Evolutionary conservation across 2,888 invertebrate genomes (phyloP), one percentile per base, ranked within the genome.

Genomic region (Epicampocera succincta): DNA sequence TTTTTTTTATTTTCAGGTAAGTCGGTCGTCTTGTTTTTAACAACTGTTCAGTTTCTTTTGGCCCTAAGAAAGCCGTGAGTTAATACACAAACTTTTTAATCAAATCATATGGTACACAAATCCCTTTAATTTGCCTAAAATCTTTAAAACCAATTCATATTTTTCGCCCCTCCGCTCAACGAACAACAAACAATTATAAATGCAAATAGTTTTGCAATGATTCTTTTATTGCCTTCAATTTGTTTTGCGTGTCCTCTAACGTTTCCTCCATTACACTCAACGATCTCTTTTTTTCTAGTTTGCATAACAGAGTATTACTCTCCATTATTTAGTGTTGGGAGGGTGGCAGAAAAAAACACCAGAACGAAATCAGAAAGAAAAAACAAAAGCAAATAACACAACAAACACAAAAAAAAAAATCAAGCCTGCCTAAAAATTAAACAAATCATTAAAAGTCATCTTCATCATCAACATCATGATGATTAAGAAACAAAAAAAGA

Each of bases 381-480:
- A 73, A 60, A 38, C 46, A 74, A 56, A 52, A 15, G 46, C 54
- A 56, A 66, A 66, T n/a, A 48, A 48, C 56, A 66, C 17, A 48
- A n/a, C n/a, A n/a, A n/a, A n/a, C n/a, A n/a, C n/a, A n/a, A n/a
- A 8, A 2, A 29, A 42, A 58, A 75, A 74, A 65, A 60, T 29
- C 56, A 50, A 52, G 68, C 72, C 68, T 65, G 81, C 73, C 73
- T 81, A 68, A 68, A 77, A 68, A 73, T 69, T 82, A 82, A 82
- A 82, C 77, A 82, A 82, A 77, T 82, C 81, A 71, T 82, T 74
- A 82, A 75, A 75, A 77, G 69, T 74, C 73, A 68, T 69, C 40
- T 33, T 33, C 44, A 58, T 69, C 13, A 33, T 46, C 12, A 56
- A 15, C 38, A 29, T 58, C 40, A 63, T 65, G 38, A 46, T 46